Conservation (phyloP, 2,113 vertebrate genomes). For the Alexandromys fortis region DNA sequence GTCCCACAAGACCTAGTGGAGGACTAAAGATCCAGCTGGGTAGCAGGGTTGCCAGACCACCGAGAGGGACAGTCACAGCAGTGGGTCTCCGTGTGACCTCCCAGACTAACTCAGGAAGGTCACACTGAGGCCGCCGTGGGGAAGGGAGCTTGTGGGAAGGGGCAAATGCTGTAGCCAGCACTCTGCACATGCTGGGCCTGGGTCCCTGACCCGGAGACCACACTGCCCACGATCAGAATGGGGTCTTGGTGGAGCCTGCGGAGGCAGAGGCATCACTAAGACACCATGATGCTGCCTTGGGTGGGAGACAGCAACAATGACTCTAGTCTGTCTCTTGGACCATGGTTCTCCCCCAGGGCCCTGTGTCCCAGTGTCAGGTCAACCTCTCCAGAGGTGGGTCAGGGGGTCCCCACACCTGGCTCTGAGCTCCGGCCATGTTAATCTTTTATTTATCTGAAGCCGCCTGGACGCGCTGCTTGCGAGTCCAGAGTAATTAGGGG, state of each 20-base stretch:
- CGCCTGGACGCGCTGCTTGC: conserved; percentile 86
- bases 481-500: conserved; percentile 89
- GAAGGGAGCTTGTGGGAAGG: too few species aligned
- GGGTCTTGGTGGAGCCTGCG: background rate
- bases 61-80: background rate
- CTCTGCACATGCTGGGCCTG: background rate
- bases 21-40: background rate
- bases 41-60: background rate
- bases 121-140: background rate
- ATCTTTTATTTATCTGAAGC: conserved; percentile 89
- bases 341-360: too few species aligned
- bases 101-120: background rate
- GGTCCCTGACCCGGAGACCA: background rate
- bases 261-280: fast-evolving
- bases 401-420: conserved; percentile 35
- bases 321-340: background rate
- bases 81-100: background rate
- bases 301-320: fast-evolving
- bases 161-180: background rate
- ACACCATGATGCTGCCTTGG: background rate
- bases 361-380: background rate
- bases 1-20: background rate
- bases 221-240: fast-evolving
- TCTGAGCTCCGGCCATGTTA: conserved; percentile 75
- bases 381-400: background rate